Base-by-base conservation (phyloP, 1,140 invertebrate species). In the Cryptotermes secundus region DNA sequence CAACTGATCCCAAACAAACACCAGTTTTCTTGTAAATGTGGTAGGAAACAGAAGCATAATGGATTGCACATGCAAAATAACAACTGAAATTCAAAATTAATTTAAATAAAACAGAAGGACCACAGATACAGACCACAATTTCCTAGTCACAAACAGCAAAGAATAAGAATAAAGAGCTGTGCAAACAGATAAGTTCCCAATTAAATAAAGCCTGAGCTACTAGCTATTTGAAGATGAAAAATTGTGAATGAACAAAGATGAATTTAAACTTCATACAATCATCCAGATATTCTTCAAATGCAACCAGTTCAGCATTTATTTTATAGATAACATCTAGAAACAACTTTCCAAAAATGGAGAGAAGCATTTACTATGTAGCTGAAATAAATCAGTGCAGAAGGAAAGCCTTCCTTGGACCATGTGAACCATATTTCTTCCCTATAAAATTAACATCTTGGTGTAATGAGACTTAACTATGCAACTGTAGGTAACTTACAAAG, bases 401-500 rank as follows among this genome's bases (percentile, higher is more conserved):
- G 59, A 72, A n/a, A 12, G 26, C 59, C 59, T 72, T 72, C 59
- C 12, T 72, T n/a, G n/a, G n/a, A 72, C 59, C 4, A 72, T 9
- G 6, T 72, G 59, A 12, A 4, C 59, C 31, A 72, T 31, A 72
- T 72, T 72, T 72, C 59, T 72, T 72, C 59, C 59, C 59, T 2
- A 26, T n/a, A 26, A 72, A n/a, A 31, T 72, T 72, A 9, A 9
- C 31, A 72, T 72, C 59, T 72, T 72, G 59, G 59, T 72, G 59
- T 72, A 10, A 31, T 6, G 7, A n/a, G 2, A 72, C 16, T 3
- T 72, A 72, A 72, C 45, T 49, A 49, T 49, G 45, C 45, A 49
- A 49, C 59, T 72, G 59, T 72, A 72, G 59, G 59, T 10, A 72
- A 72, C 59, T 72, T 72, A 72, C 59, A 72, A 72, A 72, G 59